Percentiles rank a stretch among this genome's conserved stretches.
Evolutionary conservation across 2,113 vertebrate genomes (phyloP).

Genomic region (Crypturellus undulatus): DNA sequence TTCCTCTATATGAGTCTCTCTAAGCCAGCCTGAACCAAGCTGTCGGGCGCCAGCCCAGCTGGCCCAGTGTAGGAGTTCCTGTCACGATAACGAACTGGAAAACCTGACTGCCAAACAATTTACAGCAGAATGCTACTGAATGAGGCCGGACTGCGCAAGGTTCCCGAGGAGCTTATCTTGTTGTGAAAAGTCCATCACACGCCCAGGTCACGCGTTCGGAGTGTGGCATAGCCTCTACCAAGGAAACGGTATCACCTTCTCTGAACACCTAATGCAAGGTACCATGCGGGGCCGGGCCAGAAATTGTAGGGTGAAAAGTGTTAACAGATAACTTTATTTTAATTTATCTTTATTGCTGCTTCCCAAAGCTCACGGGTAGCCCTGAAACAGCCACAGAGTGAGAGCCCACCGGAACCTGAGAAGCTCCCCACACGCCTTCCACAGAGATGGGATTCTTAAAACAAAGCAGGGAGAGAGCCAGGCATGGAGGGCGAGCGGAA

Average conservation of each 20-base stretch:
- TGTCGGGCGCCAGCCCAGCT: not conserved
- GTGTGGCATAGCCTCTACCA: not conserved
- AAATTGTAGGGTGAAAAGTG: not conserved
- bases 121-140: not conserved
- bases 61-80: not conserved
- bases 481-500: not conserved
- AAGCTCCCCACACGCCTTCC: not conserved
- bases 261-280: fast-evolving
- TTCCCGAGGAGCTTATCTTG: not conserved
- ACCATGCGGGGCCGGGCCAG: not conserved
- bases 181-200: fast-evolving
- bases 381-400: fast-evolving
- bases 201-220: not conserved
- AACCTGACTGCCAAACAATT: not conserved
- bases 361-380: not conserved
- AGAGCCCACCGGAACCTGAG: not conserved
- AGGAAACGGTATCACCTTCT: not conserved
- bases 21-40: not conserved
- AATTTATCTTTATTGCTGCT: not conserved
- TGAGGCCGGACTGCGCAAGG: not conserved
- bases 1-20: not conserved
- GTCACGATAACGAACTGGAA: not conserved
- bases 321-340: not conserved
- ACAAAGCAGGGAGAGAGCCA: fast-evolving
- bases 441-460: fast-evolving